Percentiles rank a stretch among this genome's conserved stretches.
Conservation (phyloP, 1,140 invertebrate genomes). For the Cryptotermes secundus region DNA sequence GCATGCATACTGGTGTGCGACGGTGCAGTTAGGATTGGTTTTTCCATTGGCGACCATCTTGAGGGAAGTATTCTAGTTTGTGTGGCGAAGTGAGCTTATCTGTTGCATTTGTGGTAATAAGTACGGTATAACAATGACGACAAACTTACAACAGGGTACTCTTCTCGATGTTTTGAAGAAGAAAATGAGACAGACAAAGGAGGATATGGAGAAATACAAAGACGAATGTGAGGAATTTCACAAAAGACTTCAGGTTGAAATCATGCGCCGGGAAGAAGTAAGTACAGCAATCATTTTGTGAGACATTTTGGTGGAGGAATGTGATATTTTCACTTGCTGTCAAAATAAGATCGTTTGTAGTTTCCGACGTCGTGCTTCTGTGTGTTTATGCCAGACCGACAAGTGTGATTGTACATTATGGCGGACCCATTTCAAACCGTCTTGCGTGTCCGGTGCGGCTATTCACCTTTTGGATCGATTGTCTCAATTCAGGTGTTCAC, state of each 20-base stretch:
- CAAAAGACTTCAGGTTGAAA: conserved; percentile 85
- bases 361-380: background rate
- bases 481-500: background rate
- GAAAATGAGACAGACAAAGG: conserved; percentile 98
- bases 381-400: background rate
- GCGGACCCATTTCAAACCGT: background rate
- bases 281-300: conserved; percentile 50
- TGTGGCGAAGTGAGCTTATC: background rate
- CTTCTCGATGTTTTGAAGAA: conserved; percentile 96
- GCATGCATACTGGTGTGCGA: background rate
- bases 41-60: conserved; percentile 25
- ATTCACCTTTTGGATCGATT: conserved; percentile 9
- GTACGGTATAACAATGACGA: conserved; percentile 66
- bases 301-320: background rate
- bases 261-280: conserved; percentile 93
- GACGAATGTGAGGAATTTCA: conserved; percentile 92
- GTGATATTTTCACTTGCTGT: background rate
- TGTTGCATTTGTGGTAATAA: background rate
- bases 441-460: background rate
- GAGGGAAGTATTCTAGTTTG: conserved; percentile 3
- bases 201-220: conserved; percentile 96
- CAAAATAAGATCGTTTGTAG: background rate
- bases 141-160: conserved; percentile 81
- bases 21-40: background rate
- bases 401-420: background rate